A percentile compares a stretch with the other conserved stretches of the same genome.
Conservation (phyloP, 2,888 invertebrate genomes). For the Melieria crassipennis region DNA sequence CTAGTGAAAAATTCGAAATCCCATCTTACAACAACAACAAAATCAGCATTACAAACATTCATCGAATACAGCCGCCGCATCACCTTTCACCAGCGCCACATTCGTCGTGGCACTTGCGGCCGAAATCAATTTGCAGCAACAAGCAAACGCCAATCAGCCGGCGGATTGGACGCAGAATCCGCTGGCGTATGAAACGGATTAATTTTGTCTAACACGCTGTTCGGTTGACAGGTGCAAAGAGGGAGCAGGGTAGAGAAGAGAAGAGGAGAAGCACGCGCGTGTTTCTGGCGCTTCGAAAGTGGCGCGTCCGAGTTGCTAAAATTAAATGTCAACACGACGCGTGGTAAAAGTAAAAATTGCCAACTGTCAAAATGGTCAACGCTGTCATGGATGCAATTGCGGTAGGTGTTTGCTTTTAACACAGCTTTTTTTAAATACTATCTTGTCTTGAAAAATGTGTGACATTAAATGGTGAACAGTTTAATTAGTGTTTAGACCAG, state of each 20-base stretch:
- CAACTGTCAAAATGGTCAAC: slow-evolving; percentile 61
- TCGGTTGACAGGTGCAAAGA: no score
- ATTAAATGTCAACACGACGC: slow-evolving; percentile 36
- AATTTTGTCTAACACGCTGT: no score
- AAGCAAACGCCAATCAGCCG: background rate
- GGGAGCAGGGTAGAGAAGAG: no score
- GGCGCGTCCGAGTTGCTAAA: slow-evolving; percentile 19
- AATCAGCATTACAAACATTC: background rate
- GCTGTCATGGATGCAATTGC: slow-evolving; percentile 67
- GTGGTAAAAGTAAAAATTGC: slow-evolving; percentile 26
- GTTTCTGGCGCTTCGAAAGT: background rate
- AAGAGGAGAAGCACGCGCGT: background rate
- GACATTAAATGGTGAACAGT: no score
- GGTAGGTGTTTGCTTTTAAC: slow-evolving; percentile 53
- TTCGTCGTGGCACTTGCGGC: slow-evolving; percentile 2
- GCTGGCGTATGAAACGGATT: background rate
- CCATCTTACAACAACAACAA: no score
- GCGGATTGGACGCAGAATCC: background rate
- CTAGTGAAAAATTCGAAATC: no score
- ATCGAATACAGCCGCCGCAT: background rate
- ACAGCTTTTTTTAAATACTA: no score
- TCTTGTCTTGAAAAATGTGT: no score
- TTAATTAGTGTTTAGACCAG: no score
- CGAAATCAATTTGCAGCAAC: slow-evolving; percentile 28
- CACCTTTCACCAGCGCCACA: slow-evolving; percentile 28